phyloP scores from a whole-genome alignment of 2,113 vertebrate genomes.

The Phrynosoma platyrhinos region DNA sequence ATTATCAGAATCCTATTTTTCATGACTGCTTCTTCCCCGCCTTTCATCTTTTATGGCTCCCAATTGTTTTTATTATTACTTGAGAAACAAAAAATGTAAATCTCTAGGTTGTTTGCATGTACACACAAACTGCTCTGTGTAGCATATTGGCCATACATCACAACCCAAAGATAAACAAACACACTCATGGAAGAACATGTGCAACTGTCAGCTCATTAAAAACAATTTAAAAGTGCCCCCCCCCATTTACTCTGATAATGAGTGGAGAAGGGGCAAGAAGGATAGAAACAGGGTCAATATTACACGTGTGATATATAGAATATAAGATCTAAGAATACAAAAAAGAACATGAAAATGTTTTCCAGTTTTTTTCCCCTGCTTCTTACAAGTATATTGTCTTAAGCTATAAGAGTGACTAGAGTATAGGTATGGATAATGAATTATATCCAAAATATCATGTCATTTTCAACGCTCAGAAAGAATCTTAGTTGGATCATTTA shows the following conservation, averaged over 20 bases:
- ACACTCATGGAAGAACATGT: background rate
- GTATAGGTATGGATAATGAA: background rate
- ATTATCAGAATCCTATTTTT: conserved; percentile 36
- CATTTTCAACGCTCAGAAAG: background rate
- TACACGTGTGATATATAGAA: background rate
- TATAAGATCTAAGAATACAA: background rate
- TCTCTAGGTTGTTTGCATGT: conserved; percentile 5
- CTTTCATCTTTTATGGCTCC: conserved; percentile 17
- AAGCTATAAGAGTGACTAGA: background rate
- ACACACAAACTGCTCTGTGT: background rate
- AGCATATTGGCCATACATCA: background rate
- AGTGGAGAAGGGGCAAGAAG: background rate
- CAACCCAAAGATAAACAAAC: background rate
- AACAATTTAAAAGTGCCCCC: background rate
- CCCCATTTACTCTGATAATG: background rate
- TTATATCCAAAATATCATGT: background rate
- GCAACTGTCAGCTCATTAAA: background rate
- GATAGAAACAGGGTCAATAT: background rate
- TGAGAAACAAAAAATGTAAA: conserved; percentile 5
- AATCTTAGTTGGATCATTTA: background rate
- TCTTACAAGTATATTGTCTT: background rate
- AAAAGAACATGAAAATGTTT: conserved; percentile 1
- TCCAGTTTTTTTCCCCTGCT: background rate
- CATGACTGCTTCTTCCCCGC: background rate
- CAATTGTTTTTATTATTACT: conserved; percentile 16